phyloP scores from a whole-genome alignment of 2,113 vertebrate genomes.

The Stigmatopora argus region DNA sequence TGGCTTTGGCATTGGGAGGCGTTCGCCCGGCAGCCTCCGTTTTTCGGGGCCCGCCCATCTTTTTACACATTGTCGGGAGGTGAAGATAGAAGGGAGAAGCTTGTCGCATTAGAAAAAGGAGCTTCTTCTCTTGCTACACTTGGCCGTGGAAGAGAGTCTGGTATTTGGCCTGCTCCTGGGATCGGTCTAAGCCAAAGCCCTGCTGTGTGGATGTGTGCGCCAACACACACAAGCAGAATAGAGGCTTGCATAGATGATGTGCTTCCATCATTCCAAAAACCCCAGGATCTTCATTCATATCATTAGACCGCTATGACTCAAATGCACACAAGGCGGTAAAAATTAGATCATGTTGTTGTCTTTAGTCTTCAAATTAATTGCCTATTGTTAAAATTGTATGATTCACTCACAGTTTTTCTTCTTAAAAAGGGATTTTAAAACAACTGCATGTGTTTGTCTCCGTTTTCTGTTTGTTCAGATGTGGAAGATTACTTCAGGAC shows the following conservation, averaged over 20 bases:
- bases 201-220: conserved; percentile 50
- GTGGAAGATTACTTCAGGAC: conserved; percentile 53
- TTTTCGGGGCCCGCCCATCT: conserved; percentile 18
- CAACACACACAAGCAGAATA: conserved; percentile 31
- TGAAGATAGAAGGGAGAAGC: conserved; percentile 38
- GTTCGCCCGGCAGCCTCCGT: conserved; percentile 32
- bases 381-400: conserved; percentile 25
- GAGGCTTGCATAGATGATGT: conserved; percentile 26
- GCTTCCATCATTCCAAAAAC: conserved; percentile 44
- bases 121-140: conserved; percentile 53
- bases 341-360: conserved; percentile 31
- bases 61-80: conserved; percentile 20
- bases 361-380: conserved; percentile 48
- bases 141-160: conserved; percentile 53
- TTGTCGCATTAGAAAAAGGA: conserved; percentile 42
- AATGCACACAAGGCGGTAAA: conserved; percentile 30
- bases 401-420: conserved; percentile 20
- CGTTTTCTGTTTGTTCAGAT: conserved; percentile 28
- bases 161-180: conserved; percentile 50
- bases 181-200: conserved; percentile 50
- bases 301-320: conserved; percentile 46
- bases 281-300: conserved; percentile 53
- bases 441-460: conserved; percentile 42
- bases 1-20: conserved; percentile 42
- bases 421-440: conserved; percentile 31